Evolutionary conservation across 2,797 vertebrate genomes (phyloP), one percentile per base, ranked within the genome.

Genomic region (Peromyscus melanophrys): DNA sequence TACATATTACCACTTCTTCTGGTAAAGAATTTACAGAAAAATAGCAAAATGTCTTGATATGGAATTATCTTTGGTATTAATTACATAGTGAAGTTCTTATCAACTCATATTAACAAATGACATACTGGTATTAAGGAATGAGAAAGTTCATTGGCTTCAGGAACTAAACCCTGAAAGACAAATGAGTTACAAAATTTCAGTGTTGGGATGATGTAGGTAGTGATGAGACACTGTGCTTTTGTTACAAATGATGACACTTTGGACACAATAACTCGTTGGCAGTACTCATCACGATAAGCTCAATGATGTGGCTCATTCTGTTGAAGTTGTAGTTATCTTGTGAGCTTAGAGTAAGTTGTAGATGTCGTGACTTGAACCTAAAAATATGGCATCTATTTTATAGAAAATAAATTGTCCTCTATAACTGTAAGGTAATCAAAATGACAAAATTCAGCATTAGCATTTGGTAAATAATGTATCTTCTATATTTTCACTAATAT

Each of bases 31-130:
- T 59, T 71, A 67, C 17, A 49, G 55, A 59, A 84, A 96, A 95
- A 89, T 14, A 57, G 61, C 46, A 61, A 19, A 37, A 76, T 63
- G 6, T 89, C 0, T 71, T 13, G 1, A 71, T 81, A 67, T 29
- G 34, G 13, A 89, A 86, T 89, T 71, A 23, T 85, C 29, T 43
- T 77, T 6, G 37, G 57, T 77, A 71, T 27, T 88, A 27, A 69
- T 94, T 95, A 92, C 31, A 80, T 31, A 90, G 85, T 49, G 43
- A 90, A 83, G 4, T 84, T 95, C 87, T 31, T 52, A 43, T 76
- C 12, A 89, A 86, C 55, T 84, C 21, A 76, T 23, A 82, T 1
- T 87, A 49, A 6, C 55, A 69, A 89, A 78, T 82, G 52, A 40
- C 13, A 21, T 46, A 63, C 34, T 34, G 78, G 13, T 83, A 67